Conservation (phyloP, 2,797 vertebrate species). For the Hybognathus amarus region DNA sequence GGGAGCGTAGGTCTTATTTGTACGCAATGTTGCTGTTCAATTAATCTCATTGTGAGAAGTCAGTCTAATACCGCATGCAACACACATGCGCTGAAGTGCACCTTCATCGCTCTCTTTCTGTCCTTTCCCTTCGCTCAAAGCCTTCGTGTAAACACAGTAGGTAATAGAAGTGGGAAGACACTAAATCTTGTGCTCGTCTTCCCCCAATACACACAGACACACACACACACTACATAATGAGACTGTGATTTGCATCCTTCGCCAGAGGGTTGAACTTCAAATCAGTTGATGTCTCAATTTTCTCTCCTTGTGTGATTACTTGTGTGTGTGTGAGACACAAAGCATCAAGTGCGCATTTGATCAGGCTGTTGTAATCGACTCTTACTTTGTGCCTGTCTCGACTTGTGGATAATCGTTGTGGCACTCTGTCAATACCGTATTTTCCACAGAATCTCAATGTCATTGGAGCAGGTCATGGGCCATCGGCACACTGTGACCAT, state of each 20-base stretch:
- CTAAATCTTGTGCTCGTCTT: constrained; percentile 13
- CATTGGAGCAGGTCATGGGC: constrained; percentile 36
- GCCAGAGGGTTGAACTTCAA: constrained; percentile 29
- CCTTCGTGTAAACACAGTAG: constrained; percentile 12
- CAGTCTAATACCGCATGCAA: constrained; percentile 47
- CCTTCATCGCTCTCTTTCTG: constrained; percentile 28
- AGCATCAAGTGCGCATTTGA: constrained; percentile 35
- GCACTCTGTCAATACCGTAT: constrained; percentile 20
- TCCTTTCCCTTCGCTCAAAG: constrained; percentile 14
- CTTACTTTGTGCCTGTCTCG: constrained; percentile 16
- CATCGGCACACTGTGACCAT: background rate
- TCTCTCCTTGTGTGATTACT: constrained; percentile 17
- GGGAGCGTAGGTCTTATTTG: constrained; percentile 70
- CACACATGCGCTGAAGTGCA: constrained; percentile 35
- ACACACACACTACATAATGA: constrained; percentile 27
- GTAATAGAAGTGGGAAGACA: constrained; percentile 38
- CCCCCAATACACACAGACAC: background rate
- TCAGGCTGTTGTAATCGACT: constrained; percentile 27
- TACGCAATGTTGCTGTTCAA: constrained; percentile 70
- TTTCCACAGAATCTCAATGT: constrained; percentile 41
- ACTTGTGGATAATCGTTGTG: constrained; percentile 11
- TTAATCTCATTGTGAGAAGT: constrained; percentile 66
- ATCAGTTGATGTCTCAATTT: constrained; percentile 40
- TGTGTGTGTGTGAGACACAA: constrained; percentile 26
- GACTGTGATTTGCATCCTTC: constrained; percentile 52